These are phyloP conservation scores for Drosophila subpulchrella DNA, from an alignment of 1,140 invertebrate genomes.

Conservation along the genomic window DNA sequence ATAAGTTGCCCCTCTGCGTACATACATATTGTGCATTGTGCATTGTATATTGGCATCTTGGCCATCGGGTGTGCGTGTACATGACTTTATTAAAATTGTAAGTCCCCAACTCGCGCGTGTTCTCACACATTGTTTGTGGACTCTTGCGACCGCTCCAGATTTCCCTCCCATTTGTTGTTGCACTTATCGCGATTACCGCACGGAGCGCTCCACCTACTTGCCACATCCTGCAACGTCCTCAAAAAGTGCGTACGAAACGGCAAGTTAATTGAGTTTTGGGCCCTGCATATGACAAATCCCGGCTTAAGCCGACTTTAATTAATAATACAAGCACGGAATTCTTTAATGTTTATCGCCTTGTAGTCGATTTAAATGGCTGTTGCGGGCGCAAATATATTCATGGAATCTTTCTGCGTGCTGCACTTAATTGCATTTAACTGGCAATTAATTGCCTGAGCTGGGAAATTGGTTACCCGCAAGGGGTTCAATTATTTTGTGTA, in stretches of 20 bases:
- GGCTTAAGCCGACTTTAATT: constrained; percentile 55
- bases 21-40: constrained; percentile 7
- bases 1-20: constrained; percentile 7
- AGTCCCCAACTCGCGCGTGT: constrained; percentile 45
- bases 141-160: constrained; percentile 40
- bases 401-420: constrained; percentile 30
- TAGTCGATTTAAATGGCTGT: constrained; percentile 68
- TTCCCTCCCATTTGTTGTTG: constrained; percentile 44
- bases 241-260: constrained; percentile 43
- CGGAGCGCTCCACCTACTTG: constrained; percentile 7
- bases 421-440: constrained; percentile 59
- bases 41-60: constrained; percentile 12
- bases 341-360: constrained; percentile 74
- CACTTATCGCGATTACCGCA: constrained; percentile 57
- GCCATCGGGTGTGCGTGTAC: constrained; percentile 63
- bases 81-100: constrained; percentile 81
- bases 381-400: constrained; percentile 59
- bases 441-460: constrained; percentile 47
- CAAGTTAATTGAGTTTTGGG: constrained; percentile 55
- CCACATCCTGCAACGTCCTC: constrained; percentile 2
- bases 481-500: neutral
- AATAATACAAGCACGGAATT: constrained; percentile 53
- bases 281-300: constrained; percentile 56
- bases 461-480: constrained; percentile 16
- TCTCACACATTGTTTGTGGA: constrained; percentile 71